Evolutionary conservation across 1,140 invertebrate genomes (phyloP), one percentile per base, ranked within the genome.

Genomic region (Philopotamus ludificatus): DNA sequence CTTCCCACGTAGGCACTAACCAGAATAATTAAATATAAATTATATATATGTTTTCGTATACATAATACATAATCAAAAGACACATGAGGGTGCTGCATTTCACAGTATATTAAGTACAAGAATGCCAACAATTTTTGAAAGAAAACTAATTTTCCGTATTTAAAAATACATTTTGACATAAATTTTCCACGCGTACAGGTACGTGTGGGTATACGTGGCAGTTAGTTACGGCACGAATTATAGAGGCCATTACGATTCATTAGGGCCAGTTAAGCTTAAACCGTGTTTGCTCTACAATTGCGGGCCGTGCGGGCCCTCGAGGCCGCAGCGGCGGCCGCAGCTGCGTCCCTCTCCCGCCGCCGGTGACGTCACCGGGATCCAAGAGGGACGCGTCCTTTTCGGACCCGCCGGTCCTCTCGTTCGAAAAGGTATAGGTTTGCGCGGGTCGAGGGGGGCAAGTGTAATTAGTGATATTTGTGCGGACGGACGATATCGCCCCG

Each of bases 241-340:
- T 81, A 80, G 79, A 76, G 78, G 76, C 79, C 78, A 80, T 81
- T 80, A 81, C 79, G 78, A 81, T 80, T 81, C 79, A 81, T 81
- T 81, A 81, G 79, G 76, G 78, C 78, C 79, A 79, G 79, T 81
- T 81, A 81, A 77, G 68, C 68, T 70, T 70, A 70, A 70, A 70
- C 65, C 68, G 60, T 70, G 68, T 70, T 70, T 67, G 63, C 62
- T 65, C 65, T 67, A 60, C 65, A 63, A 63, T 62, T 65, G 63
- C 57, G 44, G 42, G 22, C 16, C 58, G 62, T 57, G 39, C 45
- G 15, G 23, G 44, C 34, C 34, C n/a, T 2, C 45, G 12, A 39
- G 34, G 61, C 15, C 28, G 12, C 28, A 4, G 12, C 15, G 25
- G 51, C 60, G 8, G 15, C 1, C 47, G 28, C 25, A 53, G 15